Evolutionary conservation across 37 sponge, comb jelly and placozoan species (phyloP).

Genomic region (Theonella swinhoei): DNA sequence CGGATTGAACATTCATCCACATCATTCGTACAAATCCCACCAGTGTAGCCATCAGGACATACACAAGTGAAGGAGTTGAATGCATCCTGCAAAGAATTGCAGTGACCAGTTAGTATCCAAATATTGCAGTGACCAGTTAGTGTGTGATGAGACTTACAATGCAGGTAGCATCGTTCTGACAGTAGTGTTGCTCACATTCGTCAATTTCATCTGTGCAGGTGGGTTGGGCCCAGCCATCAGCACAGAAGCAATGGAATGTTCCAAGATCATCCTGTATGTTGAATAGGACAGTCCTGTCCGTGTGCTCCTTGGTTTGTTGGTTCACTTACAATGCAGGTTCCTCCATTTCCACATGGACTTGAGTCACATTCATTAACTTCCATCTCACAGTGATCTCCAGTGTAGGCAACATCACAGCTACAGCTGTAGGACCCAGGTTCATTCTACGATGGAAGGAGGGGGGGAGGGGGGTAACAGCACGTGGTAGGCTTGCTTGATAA

Average conservation of each 20-base stretch:
- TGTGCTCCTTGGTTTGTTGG: not conserved
- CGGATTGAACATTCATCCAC: not conserved
- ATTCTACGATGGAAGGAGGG: constrained; percentile 1
- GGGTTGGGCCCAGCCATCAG: constrained; percentile 28
- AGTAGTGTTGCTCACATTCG: constrained; percentile 21
- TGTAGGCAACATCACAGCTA: constrained; percentile 37
- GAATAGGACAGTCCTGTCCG: not conserved
- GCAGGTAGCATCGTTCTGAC: constrained; percentile 9
- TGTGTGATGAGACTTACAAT: not conserved
- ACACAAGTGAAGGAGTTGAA: constrained; percentile 7
- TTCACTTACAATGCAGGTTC: constrained; percentile 21
- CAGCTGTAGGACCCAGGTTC: constrained; percentile 36
- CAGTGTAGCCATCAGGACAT: constrained; percentile 1
- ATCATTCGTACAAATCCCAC: not conserved
- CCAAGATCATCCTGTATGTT: not conserved
- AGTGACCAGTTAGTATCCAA: not conserved
- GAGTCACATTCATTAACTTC: constrained; percentile 10
- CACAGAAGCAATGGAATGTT: constrained; percentile 22
- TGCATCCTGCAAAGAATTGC: not conserved
- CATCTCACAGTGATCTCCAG: constrained; percentile 32
- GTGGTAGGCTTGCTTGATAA: no score
- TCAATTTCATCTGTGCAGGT: constrained; percentile 21
- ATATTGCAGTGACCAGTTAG: not conserved
- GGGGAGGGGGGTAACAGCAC: no score
- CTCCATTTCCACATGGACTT: not conserved